A percentile compares a stretch with the other conserved stretches of the same genome.
phyloP scores from a whole-genome alignment of 2,113 vertebrate genomes.

The Caranx ignobilis region DNA sequence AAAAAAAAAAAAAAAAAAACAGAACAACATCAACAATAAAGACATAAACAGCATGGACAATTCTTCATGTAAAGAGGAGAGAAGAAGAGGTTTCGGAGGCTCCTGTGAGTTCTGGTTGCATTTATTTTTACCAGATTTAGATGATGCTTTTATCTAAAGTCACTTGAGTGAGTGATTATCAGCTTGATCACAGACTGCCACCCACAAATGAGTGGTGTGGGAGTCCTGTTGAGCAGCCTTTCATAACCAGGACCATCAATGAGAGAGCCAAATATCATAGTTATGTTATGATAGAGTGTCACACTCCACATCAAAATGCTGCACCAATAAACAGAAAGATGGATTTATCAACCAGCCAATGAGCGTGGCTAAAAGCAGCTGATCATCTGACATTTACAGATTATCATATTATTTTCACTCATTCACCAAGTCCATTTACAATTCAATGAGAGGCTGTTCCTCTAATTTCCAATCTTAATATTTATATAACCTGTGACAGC shows the following conservation, averaged over 20 bases:
- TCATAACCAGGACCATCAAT: neutral
- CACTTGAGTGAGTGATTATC: neutral
- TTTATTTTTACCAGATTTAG: neutral
- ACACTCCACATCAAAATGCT: no score
- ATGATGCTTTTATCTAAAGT: neutral
- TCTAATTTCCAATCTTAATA: constrained; percentile 34
- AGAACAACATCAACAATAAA: neutral
- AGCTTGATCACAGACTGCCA: neutral
- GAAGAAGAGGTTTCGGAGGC: neutral
- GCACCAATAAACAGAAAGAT: no score
- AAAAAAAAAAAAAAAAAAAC: neutral
- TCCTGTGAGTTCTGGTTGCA: neutral
- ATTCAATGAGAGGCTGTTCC: neutral
- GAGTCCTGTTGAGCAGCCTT: neutral
- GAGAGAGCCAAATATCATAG: no score
- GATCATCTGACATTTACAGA: no score
- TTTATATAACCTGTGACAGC: constrained; percentile 16
- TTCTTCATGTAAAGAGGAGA: neutral
- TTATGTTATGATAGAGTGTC: no score
- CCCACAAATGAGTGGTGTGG: neutral
- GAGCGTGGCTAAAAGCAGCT: no score
- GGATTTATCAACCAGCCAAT: no score
- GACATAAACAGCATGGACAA: neutral
- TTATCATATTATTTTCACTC: neutral
- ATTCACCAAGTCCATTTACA: constrained; percentile 12